Evolutionary conservation across 1,140 invertebrate genomes (phyloP).

Genomic region (Oreohelix idahoensis): DNA sequence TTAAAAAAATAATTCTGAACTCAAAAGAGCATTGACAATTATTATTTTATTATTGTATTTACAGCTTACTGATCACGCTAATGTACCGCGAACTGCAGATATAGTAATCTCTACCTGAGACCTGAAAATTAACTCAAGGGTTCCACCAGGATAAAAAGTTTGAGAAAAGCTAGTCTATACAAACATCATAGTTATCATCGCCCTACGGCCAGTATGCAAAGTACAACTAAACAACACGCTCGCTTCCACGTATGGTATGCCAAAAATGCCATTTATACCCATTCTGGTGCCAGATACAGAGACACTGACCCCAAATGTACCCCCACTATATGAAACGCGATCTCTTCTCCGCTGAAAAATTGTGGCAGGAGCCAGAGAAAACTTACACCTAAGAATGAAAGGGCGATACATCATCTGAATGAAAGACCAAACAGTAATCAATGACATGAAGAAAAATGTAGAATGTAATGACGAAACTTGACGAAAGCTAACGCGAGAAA

Average conservation of each 20-base stretch:
- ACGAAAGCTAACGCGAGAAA: not conserved
- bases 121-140: too few relatives aligned
- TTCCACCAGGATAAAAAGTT: too few relatives aligned
- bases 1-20: too few relatives aligned
- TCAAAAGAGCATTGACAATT: too few relatives aligned
- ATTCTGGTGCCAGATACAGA: not conserved
- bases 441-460: not conserved
- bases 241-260: not conserved
- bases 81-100: too few relatives aligned
- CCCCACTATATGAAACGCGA: not conserved
- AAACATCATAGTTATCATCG: too few relatives aligned
- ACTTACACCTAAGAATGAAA: not conserved
- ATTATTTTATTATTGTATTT: too few relatives aligned
- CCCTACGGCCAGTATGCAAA: too few relatives aligned
- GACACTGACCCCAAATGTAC: not conserved
- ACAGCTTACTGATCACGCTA: too few relatives aligned
- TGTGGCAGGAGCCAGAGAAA: not conserved
- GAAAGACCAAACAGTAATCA: not conserved
- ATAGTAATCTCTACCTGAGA: too few relatives aligned
- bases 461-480: not conserved
- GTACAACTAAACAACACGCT: too few relatives aligned
- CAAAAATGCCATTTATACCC: not conserved
- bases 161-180: too few relatives aligned
- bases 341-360: not conserved
- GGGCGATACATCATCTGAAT: not conserved